phyloP scores from a whole-genome alignment of 2,797 vertebrate genomes.

The Antennarius maculatus region DNA sequence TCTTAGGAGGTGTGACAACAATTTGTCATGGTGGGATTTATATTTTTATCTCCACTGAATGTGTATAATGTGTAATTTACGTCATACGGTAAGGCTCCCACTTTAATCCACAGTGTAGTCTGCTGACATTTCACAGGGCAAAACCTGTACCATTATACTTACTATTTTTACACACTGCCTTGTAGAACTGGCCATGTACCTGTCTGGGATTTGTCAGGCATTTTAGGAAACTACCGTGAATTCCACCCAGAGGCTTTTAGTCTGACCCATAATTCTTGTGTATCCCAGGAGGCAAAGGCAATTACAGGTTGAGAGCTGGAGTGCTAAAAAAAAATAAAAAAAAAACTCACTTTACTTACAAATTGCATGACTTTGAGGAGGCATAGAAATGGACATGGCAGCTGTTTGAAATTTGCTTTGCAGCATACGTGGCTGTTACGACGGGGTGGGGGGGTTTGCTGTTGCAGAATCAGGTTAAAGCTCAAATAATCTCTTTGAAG shows the following conservation, averaged over 20 bases:
- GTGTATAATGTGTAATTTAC: not conserved
- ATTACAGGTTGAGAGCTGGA: constrained; percentile 20
- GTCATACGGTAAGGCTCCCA: not conserved
- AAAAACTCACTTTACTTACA: constrained; percentile 16
- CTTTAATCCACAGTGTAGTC: not conserved
- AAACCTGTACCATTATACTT: not conserved
- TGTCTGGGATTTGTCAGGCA: constrained; percentile 17
- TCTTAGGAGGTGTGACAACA: no score
- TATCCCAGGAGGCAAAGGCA: constrained; percentile 20
- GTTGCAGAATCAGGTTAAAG: no score
- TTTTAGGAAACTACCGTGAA: constrained; percentile 21
- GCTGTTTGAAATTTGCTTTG: constrained; percentile 17
- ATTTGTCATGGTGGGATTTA: not conserved
- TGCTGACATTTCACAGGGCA: not conserved
- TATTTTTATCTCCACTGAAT: not conserved
- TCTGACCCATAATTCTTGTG: constrained; percentile 38
- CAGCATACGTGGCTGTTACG: not conserved
- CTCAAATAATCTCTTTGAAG: no score
- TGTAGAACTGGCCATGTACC: not conserved
- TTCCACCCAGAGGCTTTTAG: constrained; percentile 12
- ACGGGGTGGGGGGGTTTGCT: no score
- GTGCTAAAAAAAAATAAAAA: constrained; percentile 6
- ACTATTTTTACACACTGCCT: not conserved
- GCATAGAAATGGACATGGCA: constrained; percentile 8
- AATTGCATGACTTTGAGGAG: constrained; percentile 27